Evolutionary conservation across 2,888 invertebrate species (phyloP).

Genomic region (Rotaria socialis): DNA sequence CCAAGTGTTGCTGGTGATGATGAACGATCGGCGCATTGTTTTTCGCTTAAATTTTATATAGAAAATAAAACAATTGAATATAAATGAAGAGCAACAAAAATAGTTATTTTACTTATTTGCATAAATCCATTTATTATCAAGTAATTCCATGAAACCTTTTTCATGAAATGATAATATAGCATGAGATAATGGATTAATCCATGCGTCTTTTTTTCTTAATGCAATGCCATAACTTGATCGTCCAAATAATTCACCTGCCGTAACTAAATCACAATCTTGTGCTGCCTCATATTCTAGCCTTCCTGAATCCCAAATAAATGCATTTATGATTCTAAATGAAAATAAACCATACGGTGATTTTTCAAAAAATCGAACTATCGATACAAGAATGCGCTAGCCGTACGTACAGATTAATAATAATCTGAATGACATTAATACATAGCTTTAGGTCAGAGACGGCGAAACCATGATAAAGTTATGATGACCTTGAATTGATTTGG

Average conservation of each 20-base stretch:
- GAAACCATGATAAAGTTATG: no score
- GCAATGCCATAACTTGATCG: conserved; percentile 91
- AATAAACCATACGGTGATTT: neutral
- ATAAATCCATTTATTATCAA: conserved; percentile 88
- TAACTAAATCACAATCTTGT: conserved; percentile 85
- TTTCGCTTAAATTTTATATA: conserved; percentile 53
- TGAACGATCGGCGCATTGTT: conserved; percentile 62
- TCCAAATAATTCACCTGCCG: conserved; percentile 92
- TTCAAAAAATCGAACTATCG: no score
- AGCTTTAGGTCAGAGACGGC: no score
- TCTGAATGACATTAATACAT: no score
- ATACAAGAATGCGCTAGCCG: no score
- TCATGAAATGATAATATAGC: conserved; percentile 93
- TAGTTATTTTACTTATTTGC: neutral
- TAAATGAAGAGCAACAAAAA: no score
- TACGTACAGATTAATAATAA: no score
- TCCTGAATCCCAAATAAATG: conserved; percentile 99
- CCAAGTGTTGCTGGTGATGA: conserved; percentile 95
- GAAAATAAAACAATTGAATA: neutral
- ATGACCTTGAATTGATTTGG: no score
- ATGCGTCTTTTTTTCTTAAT: conserved; percentile 86
- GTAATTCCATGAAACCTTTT: conserved; percentile 88
- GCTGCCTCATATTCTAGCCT: conserved; percentile 96
- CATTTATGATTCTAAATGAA: conserved; percentile 76
- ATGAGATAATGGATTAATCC: conserved; percentile 88